Evolutionary conservation across 2,113 vertebrate genomes (phyloP).

Genomic region (Chaenocephalus aceratus): DNA sequence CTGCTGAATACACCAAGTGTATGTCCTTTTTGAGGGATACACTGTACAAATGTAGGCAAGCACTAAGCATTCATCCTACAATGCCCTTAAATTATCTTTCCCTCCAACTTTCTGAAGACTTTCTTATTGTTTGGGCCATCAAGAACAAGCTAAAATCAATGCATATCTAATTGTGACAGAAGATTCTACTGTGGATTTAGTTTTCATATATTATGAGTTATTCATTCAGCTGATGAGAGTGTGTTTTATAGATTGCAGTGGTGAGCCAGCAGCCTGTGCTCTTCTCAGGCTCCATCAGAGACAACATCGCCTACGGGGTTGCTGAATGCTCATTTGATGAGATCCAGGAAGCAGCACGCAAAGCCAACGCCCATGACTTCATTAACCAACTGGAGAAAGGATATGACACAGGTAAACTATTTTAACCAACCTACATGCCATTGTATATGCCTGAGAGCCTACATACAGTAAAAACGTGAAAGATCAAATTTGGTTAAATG

Average conservation of each 20-base stretch:
- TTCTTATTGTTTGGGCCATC: too few relatives aligned
- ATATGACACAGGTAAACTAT: slow-evolving; percentile 77
- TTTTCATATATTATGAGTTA: not conserved
- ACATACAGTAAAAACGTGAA: not conserved
- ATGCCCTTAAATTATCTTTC: too few relatives aligned
- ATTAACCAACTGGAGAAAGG: slow-evolving; percentile 72
- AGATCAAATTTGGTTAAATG: too few relatives aligned
- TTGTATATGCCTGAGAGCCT: too few relatives aligned
- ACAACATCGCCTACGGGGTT: slow-evolving; percentile 83
- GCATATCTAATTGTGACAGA: not conserved
- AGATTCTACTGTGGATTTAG: too few relatives aligned
- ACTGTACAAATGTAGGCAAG: too few relatives aligned
- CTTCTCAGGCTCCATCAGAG: slow-evolving; percentile 77
- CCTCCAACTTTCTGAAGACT: too few relatives aligned
- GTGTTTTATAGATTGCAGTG: slow-evolving; percentile 65
- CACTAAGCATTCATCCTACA: not conserved
- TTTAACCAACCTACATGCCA: too few relatives aligned
- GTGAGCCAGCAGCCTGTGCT: slow-evolving; percentile 85
- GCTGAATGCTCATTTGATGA: slow-evolving; percentile 53
- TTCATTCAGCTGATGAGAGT: slow-evolving; percentile 7
- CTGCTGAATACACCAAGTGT: not conserved
- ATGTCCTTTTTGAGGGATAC: not conserved
- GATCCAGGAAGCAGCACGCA: slow-evolving; percentile 76
- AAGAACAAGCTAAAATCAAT: too few relatives aligned
- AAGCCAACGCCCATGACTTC: slow-evolving; percentile 81